Evolutionary conservation across 35 echinoderm and acorn worm genomes (phyloP).

Genomic region (Acanthaster planci): DNA sequence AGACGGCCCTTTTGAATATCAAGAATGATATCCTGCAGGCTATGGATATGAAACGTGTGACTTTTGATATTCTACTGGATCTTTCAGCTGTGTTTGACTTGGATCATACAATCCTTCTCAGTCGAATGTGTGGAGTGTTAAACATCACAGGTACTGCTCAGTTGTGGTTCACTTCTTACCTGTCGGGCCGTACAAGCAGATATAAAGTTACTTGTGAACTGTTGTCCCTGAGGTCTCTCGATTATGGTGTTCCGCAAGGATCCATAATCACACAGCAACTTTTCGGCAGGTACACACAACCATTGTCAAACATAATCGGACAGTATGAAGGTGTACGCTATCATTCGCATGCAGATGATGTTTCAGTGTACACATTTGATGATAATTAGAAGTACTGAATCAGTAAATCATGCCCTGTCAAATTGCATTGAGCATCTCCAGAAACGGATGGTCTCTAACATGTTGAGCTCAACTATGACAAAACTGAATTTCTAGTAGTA

Average conservation of each 20-base stretch:
- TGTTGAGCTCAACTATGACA: conserved; percentile 9
- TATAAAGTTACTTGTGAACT: conserved; percentile 16
- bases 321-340: conserved; percentile 26
- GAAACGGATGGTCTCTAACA: conserved; percentile 28
- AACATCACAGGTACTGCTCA: neutral
- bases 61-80: too few species aligned
- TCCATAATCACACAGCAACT: conserved; percentile 16
- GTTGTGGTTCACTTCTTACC: conserved; percentile 49
- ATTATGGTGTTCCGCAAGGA: conserved; percentile 29
- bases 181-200: neutral
- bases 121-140: conserved; percentile 28
- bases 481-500: conserved; percentile 15
- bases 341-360: conserved; percentile 13
- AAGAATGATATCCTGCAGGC: too few species aligned
- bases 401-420: conserved; percentile 6
- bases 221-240: neutral
- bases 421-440: conserved; percentile 17
- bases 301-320: too few species aligned
- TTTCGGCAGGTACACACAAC: conserved; percentile 22
- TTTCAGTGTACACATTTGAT: conserved; percentile 7
- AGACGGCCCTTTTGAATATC: too few species aligned
- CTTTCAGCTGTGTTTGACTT: too few species aligned
- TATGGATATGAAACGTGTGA: too few species aligned
- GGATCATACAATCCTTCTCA: too few species aligned
- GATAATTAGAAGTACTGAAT: neutral